Conservation (phyloP, 2,113 vertebrate genomes). For the Anser brachyrhynchus region DNA sequence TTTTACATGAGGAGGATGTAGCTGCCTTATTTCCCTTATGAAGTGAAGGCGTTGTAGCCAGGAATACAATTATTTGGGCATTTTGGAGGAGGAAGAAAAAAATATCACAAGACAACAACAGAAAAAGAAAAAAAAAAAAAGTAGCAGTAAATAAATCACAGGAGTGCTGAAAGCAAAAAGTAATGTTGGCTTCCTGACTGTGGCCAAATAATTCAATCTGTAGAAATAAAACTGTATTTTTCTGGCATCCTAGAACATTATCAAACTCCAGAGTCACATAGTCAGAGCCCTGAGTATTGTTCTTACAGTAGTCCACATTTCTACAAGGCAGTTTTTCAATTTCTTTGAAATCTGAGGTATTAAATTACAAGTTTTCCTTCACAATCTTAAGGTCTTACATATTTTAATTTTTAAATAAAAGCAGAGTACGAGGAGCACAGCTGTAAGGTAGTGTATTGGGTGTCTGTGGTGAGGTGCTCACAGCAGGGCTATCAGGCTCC, state of each 20-base stretch:
- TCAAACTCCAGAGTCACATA: not conserved
- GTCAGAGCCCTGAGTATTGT: not conserved
- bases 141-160: not conserved
- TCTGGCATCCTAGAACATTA: too few relatives aligned
- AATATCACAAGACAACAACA: too few relatives aligned
- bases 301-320: not conserved
- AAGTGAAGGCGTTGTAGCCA: not conserved
- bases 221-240: not conserved
- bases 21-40: not conserved
- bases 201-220: not conserved
- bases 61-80: not conserved
- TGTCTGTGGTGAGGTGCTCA: too few relatives aligned
- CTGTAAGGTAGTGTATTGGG: too few relatives aligned
- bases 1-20: not conserved
- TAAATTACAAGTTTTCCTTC: too few relatives aligned
- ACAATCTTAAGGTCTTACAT: too few relatives aligned
- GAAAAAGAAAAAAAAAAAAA: too few relatives aligned
- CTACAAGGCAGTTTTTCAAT: too few relatives aligned
- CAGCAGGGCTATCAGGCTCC: too few relatives aligned
- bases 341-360: too few relatives aligned
- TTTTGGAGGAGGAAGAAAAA: not conserved
- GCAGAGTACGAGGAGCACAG: too few relatives aligned
- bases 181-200: not conserved
- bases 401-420: too few relatives aligned
- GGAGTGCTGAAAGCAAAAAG: not conserved